These are phyloP conservation scores for Rhizoglyphus robini DNA, from an alignment of 1,140 invertebrate species.

Conservation along the genomic window DNA sequence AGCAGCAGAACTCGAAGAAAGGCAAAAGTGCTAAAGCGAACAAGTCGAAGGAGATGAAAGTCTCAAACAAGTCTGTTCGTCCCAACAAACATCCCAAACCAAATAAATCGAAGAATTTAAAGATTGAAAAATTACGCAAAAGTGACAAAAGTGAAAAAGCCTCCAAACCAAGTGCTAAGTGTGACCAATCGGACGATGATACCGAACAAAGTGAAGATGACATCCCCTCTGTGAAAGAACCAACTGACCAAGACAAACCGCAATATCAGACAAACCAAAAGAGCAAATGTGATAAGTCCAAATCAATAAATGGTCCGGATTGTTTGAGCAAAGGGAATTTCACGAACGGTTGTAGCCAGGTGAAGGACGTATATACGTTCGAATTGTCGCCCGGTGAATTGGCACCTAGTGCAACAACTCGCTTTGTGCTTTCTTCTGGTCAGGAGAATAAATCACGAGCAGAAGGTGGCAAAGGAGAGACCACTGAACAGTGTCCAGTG, in stretches of 20 bases:
- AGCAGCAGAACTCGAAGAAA: not conserved
- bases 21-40: not conserved
- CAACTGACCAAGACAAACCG: too few species aligned
- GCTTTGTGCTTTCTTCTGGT: not conserved
- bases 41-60: not conserved
- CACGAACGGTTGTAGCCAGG: not conserved
- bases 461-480: not conserved
- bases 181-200: constrained; percentile 5
- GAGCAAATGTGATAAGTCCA: not conserved
- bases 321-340: not conserved
- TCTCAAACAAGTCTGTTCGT: not conserved
- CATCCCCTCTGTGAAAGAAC: not conserved
- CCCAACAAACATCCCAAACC: not conserved
- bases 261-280: not conserved
- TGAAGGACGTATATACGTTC: constrained; percentile 11
- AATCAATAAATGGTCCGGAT: not conserved
- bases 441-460: not conserved
- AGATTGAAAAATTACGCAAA: not conserved
- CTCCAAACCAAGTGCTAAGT: not conserved
- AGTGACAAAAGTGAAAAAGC: not conserved
- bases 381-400: not conserved
- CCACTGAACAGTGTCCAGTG: not conserved
- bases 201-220: constrained; percentile 12
- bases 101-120: not conserved
- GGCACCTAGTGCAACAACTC: not conserved